These are phyloP conservation scores for Mastacembelus armatus DNA, from an alignment of 2,797 vertebrate species.

Conservation along the genomic window DNA sequence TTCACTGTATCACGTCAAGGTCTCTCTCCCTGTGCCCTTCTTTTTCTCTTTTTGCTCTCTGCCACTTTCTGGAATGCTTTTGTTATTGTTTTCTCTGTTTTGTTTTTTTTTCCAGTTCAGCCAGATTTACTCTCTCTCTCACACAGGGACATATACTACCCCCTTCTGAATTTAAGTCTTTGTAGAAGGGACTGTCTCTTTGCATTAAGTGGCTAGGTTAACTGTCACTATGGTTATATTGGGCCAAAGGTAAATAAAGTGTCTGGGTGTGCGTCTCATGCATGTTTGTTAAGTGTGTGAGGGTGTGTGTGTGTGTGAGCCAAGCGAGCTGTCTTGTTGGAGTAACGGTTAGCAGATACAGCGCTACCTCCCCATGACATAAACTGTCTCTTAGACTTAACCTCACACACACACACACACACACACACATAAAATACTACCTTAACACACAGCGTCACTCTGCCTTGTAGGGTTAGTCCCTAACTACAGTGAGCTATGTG, in stretches of 20 bases:
- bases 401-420: slow-evolving; percentile 43
- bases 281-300: slow-evolving; percentile 22
- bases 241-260: slow-evolving; percentile 74
- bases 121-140: slow-evolving; percentile 47
- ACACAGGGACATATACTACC: background rate
- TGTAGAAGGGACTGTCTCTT: slow-evolving; percentile 62
- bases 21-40: slow-evolving; percentile 11
- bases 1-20: slow-evolving; percentile 31
- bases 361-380: slow-evolving; percentile 75
- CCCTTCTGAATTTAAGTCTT: slow-evolving; percentile 41
- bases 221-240: slow-evolving; percentile 66
- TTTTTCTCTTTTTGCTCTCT: slow-evolving; percentile 33
- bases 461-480: slow-evolving; percentile 62
- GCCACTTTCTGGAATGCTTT: slow-evolving; percentile 58
- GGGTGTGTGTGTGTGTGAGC: slow-evolving; percentile 44
- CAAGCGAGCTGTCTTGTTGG: slow-evolving; percentile 75
- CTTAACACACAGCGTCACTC: slow-evolving; percentile 58
- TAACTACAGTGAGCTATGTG: slow-evolving; percentile 45
- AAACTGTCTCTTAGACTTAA: slow-evolving; percentile 75
- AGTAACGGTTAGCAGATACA: slow-evolving; percentile 78
- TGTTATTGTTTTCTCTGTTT: slow-evolving; percentile 61
- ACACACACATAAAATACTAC: slow-evolving; percentile 37
- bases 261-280: slow-evolving; percentile 40
- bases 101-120: slow-evolving; percentile 57
- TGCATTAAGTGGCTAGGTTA: slow-evolving; percentile 68